A percentile compares a stretch with the other conserved stretches of the same genome.
Evolutionary conservation across 2,888 invertebrate species (phyloP).

Genomic region (Salpingus planirostris): DNA sequence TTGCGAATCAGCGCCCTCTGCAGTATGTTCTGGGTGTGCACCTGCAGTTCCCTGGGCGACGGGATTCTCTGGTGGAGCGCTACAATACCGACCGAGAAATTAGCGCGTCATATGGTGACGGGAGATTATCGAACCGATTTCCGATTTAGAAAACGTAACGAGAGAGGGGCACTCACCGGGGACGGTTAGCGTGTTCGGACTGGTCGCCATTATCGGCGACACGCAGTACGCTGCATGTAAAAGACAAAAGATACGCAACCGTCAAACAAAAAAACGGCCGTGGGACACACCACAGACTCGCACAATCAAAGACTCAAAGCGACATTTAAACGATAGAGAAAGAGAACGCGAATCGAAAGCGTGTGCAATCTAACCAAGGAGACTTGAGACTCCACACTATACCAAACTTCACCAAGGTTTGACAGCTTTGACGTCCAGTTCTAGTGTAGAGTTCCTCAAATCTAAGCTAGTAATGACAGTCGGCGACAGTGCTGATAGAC

Average conservation of each 20-base stretch:
- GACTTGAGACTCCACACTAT: too few species aligned
- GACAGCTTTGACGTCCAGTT: too few species aligned
- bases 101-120: background rate
- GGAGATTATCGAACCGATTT: background rate
- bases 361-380: background rate
- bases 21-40: constrained; percentile 79
- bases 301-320: too few species aligned
- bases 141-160: constrained; percentile 2
- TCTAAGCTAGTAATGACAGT: too few species aligned
- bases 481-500: too few species aligned
- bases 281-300: too few species aligned
- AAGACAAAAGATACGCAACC: too few species aligned
- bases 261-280: too few species aligned
- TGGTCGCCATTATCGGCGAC: constrained; percentile 58
- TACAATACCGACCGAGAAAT: constrained; percentile 26
- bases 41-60: constrained; percentile 75
- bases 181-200: constrained; percentile 57
- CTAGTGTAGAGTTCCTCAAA: too few species aligned
- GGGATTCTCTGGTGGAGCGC: constrained; percentile 65
- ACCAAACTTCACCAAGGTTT: too few species aligned
- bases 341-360: background rate
- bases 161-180: constrained; percentile 48
- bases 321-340: too few species aligned
- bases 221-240: constrained; percentile 66
- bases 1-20: constrained; percentile 81